Conservation (phyloP, 1,140 invertebrate genomes). For the Aphelenchoides fujianensis region DNA sequence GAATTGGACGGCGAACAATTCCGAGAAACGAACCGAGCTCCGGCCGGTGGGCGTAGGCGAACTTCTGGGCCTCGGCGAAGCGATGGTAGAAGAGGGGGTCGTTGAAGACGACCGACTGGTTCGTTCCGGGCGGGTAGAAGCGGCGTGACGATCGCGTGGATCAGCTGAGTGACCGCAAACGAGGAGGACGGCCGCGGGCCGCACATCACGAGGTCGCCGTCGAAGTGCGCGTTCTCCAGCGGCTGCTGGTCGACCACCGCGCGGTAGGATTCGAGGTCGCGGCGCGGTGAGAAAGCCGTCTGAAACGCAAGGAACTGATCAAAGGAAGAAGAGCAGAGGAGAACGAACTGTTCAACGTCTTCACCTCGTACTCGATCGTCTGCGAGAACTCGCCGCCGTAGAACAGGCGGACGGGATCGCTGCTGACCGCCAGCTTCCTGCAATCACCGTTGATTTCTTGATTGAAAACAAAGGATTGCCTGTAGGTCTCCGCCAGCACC, state of each 20-base stretch:
- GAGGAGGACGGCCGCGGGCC: constrained; percentile 42
- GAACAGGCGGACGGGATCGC: constrained; percentile 58
- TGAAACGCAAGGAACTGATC: constrained; percentile 34
- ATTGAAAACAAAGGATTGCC: too few relatives aligned
- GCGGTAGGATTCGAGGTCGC: constrained; percentile 73
- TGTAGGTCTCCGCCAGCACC: constrained; percentile 63
- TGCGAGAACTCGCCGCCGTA: constrained; percentile 60
- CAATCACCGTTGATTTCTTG: too few relatives aligned
- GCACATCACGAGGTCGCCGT: constrained; percentile 44
- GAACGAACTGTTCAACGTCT: background rate
- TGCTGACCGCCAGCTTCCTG: constrained; percentile 57
- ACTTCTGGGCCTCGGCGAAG: constrained; percentile 84
- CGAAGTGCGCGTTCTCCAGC: constrained; percentile 34
- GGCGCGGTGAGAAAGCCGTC: constrained; percentile 73
- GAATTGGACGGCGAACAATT: background rate
- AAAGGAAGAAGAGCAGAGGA: background rate
- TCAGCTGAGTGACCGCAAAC: constrained; percentile 52
- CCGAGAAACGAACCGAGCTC: constrained; percentile 41
- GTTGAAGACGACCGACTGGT: constrained; percentile 27
- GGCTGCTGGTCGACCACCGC: constrained; percentile 67
- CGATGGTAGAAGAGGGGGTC: constrained; percentile 71
- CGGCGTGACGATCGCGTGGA: constrained; percentile 43
- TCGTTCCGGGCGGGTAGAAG: constrained; percentile 42
- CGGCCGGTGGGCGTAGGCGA: constrained; percentile 78
- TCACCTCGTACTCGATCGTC: constrained; percentile 52